Evolutionary conservation across 2,888 invertebrate genomes (phyloP).

Genomic region (Chymomyza procnemis): DNA sequence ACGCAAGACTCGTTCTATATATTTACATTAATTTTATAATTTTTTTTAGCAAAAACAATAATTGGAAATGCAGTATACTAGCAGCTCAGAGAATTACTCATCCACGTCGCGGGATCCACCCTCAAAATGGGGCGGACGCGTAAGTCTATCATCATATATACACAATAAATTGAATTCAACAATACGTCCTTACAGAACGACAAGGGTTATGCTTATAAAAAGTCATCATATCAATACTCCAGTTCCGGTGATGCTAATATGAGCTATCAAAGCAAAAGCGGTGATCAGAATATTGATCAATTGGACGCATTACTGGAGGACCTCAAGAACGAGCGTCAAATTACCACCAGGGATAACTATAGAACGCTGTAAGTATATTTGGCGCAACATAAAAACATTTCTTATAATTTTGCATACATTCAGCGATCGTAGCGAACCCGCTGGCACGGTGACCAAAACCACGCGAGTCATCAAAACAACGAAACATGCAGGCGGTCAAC

Average conservation of each 20-base stretch:
- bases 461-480: slow-evolving; percentile 73
- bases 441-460: slow-evolving; percentile 72
- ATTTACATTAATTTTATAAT: slow-evolving; percentile 11
- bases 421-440: slow-evolving; percentile 73
- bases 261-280: slow-evolving; percentile 59
- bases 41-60: slow-evolving; percentile 53
- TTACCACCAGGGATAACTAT: slow-evolving; percentile 68
- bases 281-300: slow-evolving; percentile 84
- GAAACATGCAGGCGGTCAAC: slow-evolving; percentile 58
- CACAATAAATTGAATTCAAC: not conserved
- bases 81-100: slow-evolving; percentile 75
- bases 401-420: not conserved
- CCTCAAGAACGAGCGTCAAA: slow-evolving; percentile 80
- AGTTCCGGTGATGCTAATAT: slow-evolving; percentile 65
- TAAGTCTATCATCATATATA: slow-evolving; percentile 34
- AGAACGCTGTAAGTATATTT: slow-evolving; percentile 70
- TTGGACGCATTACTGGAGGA: slow-evolving; percentile 87
- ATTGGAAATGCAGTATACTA: slow-evolving; percentile 74
- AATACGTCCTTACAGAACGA: slow-evolving; percentile 61
- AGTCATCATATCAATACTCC: slow-evolving; percentile 77
- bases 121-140: slow-evolving; percentile 71
- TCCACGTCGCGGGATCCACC: slow-evolving; percentile 69
- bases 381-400: accelerated
- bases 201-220: slow-evolving; percentile 76
- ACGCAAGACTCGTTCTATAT: slow-evolving; percentile 32